Evolutionary conservation across 2,888 invertebrate genomes (phyloP), one percentile per base, ranked within the genome.

Genomic region (Leptogaster cylindrica): DNA sequence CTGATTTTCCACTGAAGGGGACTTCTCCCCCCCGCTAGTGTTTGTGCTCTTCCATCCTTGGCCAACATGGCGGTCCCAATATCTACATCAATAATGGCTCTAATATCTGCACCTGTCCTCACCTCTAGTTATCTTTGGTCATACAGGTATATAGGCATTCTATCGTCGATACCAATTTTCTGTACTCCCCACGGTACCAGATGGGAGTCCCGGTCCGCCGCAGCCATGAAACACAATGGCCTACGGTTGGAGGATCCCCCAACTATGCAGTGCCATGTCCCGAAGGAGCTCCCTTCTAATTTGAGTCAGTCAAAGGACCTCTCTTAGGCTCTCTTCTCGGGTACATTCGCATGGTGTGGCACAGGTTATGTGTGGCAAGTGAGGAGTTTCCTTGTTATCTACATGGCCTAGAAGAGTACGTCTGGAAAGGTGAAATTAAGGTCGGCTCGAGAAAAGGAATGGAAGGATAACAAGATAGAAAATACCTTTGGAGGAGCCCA

Each of bases 1-100:
- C 41, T 41, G 41, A 41, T 41, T 41, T 41, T 7, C 41, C 12
- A 41, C 18, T 41, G 16, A 14, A 10, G 41, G 18, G 16, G 6
- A 16, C 2, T 16, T 18, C 41, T n/a, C n/a, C n/a, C 10, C 7
- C 36, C 10, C 36, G 4, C 2, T 10, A n/a, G 14, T 16, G 14
- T 41, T 41, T 41, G 41, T 41, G 18, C 18, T 18, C 41, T 41
- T 14, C 41, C 41, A n/a, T 41, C 14, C n/a, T n/a, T n/a, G 14
- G 14, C 41, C 41, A 41, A 41, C 41, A 41, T 18, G 5, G 5
- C 6, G 18, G 18, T 18, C 16, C 41, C 2, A 18, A 1, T 16
- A 7, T 41, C 12, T 41, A 41, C 41, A 41, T 16, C 41, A 41
- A 41, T 41, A 41, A 41, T 41, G 41, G 18, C 41, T 41, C 41